Conservation (phyloP, 2,888 invertebrate genomes). For the Oxytorus armatus region DNA sequence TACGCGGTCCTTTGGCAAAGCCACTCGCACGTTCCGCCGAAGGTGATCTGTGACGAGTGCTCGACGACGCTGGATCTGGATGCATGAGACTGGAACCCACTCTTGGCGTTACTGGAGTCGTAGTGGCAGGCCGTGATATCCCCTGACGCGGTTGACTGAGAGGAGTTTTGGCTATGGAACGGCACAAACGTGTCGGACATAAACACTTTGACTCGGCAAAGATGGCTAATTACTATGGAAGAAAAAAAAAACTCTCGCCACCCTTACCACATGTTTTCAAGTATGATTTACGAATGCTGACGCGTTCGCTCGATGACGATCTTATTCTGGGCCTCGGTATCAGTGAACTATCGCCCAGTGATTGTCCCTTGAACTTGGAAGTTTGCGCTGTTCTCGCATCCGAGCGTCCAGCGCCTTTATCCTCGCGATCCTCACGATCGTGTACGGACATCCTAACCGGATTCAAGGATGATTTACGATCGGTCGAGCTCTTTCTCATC, state of each 20-base stretch:
- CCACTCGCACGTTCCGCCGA: constrained; percentile 78
- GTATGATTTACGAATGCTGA: constrained; percentile 71
- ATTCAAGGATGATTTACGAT: constrained; percentile 76
- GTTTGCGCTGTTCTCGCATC: constrained; percentile 71
- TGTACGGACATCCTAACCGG: constrained; percentile 75
- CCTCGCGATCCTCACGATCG: constrained; percentile 74
- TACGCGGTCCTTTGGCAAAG: constrained; percentile 74
- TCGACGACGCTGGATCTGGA: constrained; percentile 59
- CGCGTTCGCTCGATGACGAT: constrained; percentile 74
- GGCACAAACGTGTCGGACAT: too few relatives aligned
- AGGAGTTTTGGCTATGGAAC: constrained; percentile 58
- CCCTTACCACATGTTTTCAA: constrained; percentile 73
- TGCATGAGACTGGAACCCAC: constrained; percentile 32
- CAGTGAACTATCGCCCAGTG: constrained; percentile 71
- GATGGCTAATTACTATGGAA: neutral
- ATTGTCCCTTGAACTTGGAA: constrained; percentile 67
- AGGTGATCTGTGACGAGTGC: constrained; percentile 74
- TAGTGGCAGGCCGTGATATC: constrained; percentile 8
- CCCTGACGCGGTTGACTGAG: constrained; percentile 56
- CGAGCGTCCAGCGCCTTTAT: constrained; percentile 68
- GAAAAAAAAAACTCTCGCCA: neutral
- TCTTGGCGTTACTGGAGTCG: constrained; percentile 64
- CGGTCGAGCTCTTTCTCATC: constrained; percentile 72
- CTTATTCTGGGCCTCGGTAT: constrained; percentile 77
- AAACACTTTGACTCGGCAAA: too few relatives aligned